Percentiles rank a stretch among this genome's conserved stretches.
Conservation (phyloP, 1,140 invertebrate species). For the Zophobas morio region DNA sequence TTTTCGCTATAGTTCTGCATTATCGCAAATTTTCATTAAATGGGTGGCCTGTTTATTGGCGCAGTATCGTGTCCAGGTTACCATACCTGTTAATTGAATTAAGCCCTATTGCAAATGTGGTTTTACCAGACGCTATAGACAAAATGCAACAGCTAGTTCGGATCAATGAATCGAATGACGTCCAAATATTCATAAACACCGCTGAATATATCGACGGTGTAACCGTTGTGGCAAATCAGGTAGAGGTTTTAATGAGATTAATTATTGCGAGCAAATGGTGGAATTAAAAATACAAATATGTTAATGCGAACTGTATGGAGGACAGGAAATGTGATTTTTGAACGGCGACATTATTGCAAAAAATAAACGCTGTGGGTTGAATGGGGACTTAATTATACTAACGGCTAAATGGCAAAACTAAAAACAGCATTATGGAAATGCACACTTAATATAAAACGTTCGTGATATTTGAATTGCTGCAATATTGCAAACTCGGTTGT, state of each 20-base stretch:
- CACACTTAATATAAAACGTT: no score
- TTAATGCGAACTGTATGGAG: no score
- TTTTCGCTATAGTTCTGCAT: neutral
- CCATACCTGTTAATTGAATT: conserved; percentile 28
- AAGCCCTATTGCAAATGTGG: conserved; percentile 23
- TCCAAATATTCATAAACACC: conserved; percentile 6
- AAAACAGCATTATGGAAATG: no score
- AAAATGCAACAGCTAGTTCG: conserved; percentile 15
- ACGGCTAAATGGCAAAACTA: no score
- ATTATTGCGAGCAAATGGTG: no score
- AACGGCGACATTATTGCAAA: no score
- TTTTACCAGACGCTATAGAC: conserved; percentile 13
- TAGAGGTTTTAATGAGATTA: neutral
- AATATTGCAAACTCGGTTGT: no score
- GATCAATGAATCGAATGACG: conserved; percentile 17
- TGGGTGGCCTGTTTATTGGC: neutral
- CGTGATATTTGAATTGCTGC: no score
- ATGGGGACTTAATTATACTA: no score
- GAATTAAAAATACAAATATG: no score
- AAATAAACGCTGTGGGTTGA: no score
- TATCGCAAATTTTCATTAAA: conserved; percentile 24
- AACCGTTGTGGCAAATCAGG: neutral
- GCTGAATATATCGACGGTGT: neutral
- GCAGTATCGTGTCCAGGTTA: neutral
- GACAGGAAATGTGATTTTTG: no score